Conservation (phyloP, 2,113 vertebrate species). For the Hiodon alosoides region DNA sequence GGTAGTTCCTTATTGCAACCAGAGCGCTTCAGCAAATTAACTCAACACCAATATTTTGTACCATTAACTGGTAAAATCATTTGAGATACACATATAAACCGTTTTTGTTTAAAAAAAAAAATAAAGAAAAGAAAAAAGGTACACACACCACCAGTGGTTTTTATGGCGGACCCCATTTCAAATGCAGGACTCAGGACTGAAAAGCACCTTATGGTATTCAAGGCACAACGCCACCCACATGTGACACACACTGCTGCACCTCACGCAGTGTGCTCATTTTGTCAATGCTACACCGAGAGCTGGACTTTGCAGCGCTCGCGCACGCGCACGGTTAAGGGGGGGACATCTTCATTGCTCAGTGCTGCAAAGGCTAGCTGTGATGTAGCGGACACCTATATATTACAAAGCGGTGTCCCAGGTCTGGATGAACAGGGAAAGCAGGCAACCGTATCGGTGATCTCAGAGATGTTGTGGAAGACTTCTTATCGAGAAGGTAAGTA, state of each 20-base stretch:
- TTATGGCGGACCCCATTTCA: constrained; percentile 31
- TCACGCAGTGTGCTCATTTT: not conserved
- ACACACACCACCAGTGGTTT: constrained; percentile 28
- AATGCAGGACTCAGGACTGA: constrained; percentile 25
- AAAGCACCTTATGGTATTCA: constrained; percentile 38
- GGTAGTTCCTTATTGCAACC: not conserved
- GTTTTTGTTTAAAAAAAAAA: not conserved
- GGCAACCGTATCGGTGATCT: not conserved
- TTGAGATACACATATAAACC: not conserved
- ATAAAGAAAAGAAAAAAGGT: not conserved
- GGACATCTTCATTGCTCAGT: too few species aligned
- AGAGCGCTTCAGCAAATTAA: not conserved
- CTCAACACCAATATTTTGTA: not conserved
- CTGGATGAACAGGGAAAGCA: too few species aligned
- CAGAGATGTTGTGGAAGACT: not conserved
- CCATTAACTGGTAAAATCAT: not conserved
- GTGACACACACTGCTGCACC: not conserved
- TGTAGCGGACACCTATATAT: too few species aligned
- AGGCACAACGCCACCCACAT: constrained; percentile 12
- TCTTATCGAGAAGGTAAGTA: not conserved
- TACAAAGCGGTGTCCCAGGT: too few species aligned
- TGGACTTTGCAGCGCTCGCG: too few species aligned
- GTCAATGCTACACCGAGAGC: not conserved
- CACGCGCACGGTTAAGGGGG: too few species aligned
- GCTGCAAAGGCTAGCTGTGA: too few species aligned